Base-by-base conservation (phyloP, 2,797 vertebrate species). In the Coracias cyanogaster region DNA sequence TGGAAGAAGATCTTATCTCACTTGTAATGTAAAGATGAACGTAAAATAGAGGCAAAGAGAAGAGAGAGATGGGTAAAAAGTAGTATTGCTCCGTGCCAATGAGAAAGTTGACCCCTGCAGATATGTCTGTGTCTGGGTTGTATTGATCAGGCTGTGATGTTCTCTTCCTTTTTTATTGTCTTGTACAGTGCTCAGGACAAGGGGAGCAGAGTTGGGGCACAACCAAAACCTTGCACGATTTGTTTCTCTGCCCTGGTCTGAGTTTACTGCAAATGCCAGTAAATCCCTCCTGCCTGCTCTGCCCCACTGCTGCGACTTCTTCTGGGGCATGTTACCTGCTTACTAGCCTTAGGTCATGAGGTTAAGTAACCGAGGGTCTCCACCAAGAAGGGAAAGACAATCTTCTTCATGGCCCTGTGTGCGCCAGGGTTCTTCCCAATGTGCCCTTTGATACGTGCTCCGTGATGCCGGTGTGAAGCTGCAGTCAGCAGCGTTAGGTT, bases 21-120 rank as follows among this genome's bases (percentile, higher is more conserved):
- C 13, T 49, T 80, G 13, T 41, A 21, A 28, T 14, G 15, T 54
- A 39, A 80, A 54, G 22, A 25, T 28, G 37, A 70, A 20, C 21
- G 6, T 33, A 55, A 77, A 33, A 37, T 4, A 28, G 29, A 14
- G 35, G n/a, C 24, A 66, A 65, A 61, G 52, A 31, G 20, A 26
- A 35, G 39, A 54, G 66, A 60, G 41, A 66, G 29, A 13, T 45
- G 37, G 28, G 24, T 58, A 26, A 69, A 60, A 93, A 1, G 15
- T 49, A 2, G 12, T 49, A 0, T 29, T 15, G 37, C 26, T 16
- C 0, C 0, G 0, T 2, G 2, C 25, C 49, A 45, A 2, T 52
- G 48, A 13, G 71, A 43, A 73, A 39, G n/a, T 19, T 0, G 1
- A 45, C 9, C 15, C 37, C 49, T 48, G 45, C 12, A 1, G 31